Percentiles rank a stretch among this genome's conserved stretches.
These are phyloP conservation scores for Muschampia plurimacula DNA, from an alignment of 2,888 invertebrate species.

Conservation along the genomic window DNA sequence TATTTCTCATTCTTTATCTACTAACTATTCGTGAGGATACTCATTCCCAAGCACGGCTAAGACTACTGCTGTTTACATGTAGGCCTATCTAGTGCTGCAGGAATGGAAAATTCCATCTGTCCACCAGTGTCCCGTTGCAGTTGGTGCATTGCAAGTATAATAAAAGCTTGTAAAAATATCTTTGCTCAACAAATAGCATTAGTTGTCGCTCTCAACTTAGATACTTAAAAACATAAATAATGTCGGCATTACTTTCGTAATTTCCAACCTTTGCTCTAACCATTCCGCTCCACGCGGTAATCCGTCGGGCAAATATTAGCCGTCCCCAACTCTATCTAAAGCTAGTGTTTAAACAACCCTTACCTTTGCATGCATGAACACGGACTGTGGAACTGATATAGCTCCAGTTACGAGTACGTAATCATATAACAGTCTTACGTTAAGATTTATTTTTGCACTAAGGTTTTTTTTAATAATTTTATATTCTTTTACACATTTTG, in stretches of 20 bases:
- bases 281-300: constrained; percentile 16
- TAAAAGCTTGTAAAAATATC: neutral
- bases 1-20: too few species aligned
- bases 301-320: constrained; percentile 34
- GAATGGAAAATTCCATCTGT: too few species aligned
- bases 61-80: too few species aligned
- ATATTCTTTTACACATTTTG: neutral
- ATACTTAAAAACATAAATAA: neutral
- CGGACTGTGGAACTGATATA: constrained; percentile 9
- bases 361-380: constrained; percentile 32
- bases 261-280: constrained; percentile 1
- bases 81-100: too few species aligned
- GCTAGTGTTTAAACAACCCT: constrained; percentile 34
- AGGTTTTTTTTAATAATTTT: neutral
- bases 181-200: neutral
- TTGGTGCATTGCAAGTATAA: too few species aligned
- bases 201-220: neutral
- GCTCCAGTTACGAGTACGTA: neutral
- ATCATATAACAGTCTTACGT: neutral
- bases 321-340: constrained; percentile 35
- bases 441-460: neutral
- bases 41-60: too few species aligned
- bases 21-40: too few species aligned
- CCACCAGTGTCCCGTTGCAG: too few species aligned
- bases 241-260: constrained; percentile 6